Evolutionary conservation across 2,113 vertebrate species (phyloP).

Genomic region (Amblyopsis rosae): DNA sequence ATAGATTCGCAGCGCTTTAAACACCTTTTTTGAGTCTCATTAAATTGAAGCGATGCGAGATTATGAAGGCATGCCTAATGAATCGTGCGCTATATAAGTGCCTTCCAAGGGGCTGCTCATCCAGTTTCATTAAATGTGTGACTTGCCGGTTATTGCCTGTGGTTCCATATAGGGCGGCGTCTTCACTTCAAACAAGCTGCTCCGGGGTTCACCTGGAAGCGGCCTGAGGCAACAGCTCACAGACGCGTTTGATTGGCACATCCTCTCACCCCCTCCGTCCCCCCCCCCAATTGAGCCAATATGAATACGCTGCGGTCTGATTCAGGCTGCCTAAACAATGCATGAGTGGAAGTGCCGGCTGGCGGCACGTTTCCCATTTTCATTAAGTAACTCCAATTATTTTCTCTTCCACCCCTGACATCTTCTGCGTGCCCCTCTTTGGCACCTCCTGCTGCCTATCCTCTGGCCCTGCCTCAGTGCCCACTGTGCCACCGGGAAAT

Average conservation of each 20-base stretch:
- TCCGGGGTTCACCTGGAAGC: conserved; percentile 66
- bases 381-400: not conserved
- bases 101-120: conserved; percentile 13
- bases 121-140: conserved; percentile 45
- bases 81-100: no score
- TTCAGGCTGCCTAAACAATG: conserved; percentile 40
- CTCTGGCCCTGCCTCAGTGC: conserved; percentile 78
- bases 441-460: conserved; percentile 2
- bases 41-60: no score
- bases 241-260: conserved; percentile 58
- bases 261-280: conserved; percentile 31
- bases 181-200: conserved; percentile 62
- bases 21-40: no score
- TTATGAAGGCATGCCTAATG: no score
- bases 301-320: conserved; percentile 27
- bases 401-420: conserved; percentile 4
- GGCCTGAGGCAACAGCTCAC: conserved; percentile 63
- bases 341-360: conserved; percentile 21
- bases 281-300: conserved; percentile 30
- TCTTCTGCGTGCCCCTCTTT: conserved; percentile 7
- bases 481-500: conserved; percentile 93
- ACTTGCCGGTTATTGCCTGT: conserved; percentile 34
- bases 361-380: conserved; percentile 17
- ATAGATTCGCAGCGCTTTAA: no score
- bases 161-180: conserved; percentile 56